A percentile compares a stretch with the other conserved stretches of the same genome.
These are phyloP conservation scores for Magallana nippona DNA, from an alignment of 2,888 invertebrate species.

Conservation along the genomic window DNA sequence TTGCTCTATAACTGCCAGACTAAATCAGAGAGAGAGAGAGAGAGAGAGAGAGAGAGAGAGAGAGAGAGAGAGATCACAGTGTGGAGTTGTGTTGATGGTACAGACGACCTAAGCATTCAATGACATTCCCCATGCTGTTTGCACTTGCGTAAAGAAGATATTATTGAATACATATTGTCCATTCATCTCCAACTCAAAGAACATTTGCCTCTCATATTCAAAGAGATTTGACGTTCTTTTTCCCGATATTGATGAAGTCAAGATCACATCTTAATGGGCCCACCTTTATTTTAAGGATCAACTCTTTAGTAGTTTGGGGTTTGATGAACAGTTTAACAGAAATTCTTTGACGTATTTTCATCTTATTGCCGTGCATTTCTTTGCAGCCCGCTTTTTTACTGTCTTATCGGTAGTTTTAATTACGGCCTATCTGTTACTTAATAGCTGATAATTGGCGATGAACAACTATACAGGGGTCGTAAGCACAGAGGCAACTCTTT, in stretches of 20 bases:
- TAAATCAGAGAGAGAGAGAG: neutral
- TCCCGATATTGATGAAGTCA: constrained; percentile 23
- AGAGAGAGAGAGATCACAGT: neutral
- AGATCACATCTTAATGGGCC: constrained; percentile 29
- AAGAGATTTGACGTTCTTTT: constrained; percentile 30
- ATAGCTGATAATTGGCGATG: constrained; percentile 24
- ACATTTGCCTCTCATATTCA: constrained; percentile 17
- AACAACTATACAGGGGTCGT: neutral
- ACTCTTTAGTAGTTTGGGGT: constrained; percentile 10
- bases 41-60: neutral
- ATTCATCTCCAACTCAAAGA: constrained; percentile 24
- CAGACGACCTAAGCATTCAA: constrained; percentile 4
- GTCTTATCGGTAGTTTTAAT: constrained; percentile 11
- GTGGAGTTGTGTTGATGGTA: neutral
- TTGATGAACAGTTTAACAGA: constrained; percentile 21
- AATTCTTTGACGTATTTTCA: constrained; percentile 31
- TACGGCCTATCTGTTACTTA: constrained; percentile 13
- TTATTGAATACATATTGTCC: constrained; percentile 24
- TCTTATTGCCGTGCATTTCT: constrained; percentile 30
- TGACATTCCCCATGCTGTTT: constrained; percentile 28
- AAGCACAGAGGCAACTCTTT: neutral
- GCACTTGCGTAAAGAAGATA: constrained; percentile 31
- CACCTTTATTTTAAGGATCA: constrained; percentile 32
- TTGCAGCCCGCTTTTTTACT: constrained; percentile 4
- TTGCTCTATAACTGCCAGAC: constrained; percentile 16